Conservation (phyloP, 2,888 invertebrate genomes). For the Gymnoscelis rufifasciata region DNA sequence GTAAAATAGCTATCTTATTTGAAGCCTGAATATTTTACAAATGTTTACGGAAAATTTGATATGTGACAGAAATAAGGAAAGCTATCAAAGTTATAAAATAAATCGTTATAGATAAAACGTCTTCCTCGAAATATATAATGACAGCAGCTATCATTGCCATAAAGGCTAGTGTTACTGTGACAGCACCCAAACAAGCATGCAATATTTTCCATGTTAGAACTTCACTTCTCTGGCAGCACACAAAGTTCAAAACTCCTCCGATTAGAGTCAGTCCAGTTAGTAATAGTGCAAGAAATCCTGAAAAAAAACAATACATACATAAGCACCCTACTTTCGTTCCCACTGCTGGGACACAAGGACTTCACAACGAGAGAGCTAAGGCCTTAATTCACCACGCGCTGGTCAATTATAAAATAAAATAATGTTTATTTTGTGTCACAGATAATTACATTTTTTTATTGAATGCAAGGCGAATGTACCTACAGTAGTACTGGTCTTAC, state of each 20-base stretch:
- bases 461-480: too few relatives aligned
- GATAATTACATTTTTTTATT: too few relatives aligned
- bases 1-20: background rate
- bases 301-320: too few relatives aligned
- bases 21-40: background rate
- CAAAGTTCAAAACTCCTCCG: slow-evolving; percentile 43
- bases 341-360: too few relatives aligned
- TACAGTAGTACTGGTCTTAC: too few relatives aligned
- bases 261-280: slow-evolving; percentile 45
- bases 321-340: too few relatives aligned
- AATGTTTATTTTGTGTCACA: too few relatives aligned
- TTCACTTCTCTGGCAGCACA: slow-evolving; percentile 24
- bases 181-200: slow-evolving; percentile 38
- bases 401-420: too few relatives aligned
- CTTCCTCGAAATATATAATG: background rate
- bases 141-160: slow-evolving; percentile 40
- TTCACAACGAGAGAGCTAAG: too few relatives aligned
- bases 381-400: too few relatives aligned
- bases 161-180: slow-evolving; percentile 45
- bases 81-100: slow-evolving; percentile 44
- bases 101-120: slow-evolving; percentile 38
- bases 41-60: slow-evolving; percentile 24
- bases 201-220: slow-evolving; percentile 28
- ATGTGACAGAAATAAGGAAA: slow-evolving; percentile 31
- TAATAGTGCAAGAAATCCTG: slow-evolving; percentile 52